Evolutionary conservation across 2,888 invertebrate genomes (phyloP), one percentile per base, ranked within the genome.

Genomic region (Luffia ferchaultella): DNA sequence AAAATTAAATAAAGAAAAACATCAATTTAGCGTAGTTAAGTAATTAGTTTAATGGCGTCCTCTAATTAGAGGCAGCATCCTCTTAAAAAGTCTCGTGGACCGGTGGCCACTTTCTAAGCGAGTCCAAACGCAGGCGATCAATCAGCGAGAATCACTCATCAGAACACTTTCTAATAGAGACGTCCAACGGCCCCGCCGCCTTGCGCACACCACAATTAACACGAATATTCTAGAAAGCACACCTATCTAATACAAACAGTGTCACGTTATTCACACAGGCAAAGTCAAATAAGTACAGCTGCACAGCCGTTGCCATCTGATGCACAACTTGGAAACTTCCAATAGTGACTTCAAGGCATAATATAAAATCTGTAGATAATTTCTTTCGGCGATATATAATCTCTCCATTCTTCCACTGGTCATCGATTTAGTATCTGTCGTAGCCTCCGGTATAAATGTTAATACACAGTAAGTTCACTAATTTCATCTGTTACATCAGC

Each of bases 101-200:
- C 64, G 60, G 63, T n/a, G 63, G 63, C 62, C 60, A 73, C 82
- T 82, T 82, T 80, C 80, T 75, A 77, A 73, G 68, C 73, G 67
- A 68, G 64, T 72, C 71, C 67, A 70, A 74, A 70, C 69, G 65
- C 68, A 66, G 67, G 68, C 73, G 67, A 79, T 80, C 77, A 77
- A 73, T 78, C 71, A 70, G 68, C 73, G 73, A 68, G 75, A 74
- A 73, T 76, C 74, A 73, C 76, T 76, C 79, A 76, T 73, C 73
- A 74, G 70, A 77, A 73, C 74, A 78, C 82, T 82, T 82, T 82
- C 82, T 79, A 79, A 75, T 76, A 73, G 70, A 67, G 70, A 63
- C 68, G 64, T 62, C 71, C 63, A 65, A 64, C 66, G 65, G 30
- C 12, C 30, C 5, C 65, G 65, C 65, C 67, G 60, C 18, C 49